phyloP scores from a whole-genome alignment of 2,888 invertebrate species.

The Parnassius smintheus region DNA sequence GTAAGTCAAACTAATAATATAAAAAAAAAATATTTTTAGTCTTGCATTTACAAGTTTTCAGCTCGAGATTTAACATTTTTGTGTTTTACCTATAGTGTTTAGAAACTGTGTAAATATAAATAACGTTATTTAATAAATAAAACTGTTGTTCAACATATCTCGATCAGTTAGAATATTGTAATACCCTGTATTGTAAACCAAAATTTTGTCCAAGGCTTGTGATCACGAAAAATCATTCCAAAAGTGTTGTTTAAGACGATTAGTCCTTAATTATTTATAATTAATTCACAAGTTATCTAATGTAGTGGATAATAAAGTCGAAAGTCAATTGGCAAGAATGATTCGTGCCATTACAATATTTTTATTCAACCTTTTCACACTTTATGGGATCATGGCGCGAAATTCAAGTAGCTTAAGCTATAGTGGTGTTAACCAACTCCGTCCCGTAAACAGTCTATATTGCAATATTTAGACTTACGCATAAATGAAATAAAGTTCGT shows the following conservation, averaged over 20 bases:
- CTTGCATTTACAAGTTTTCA: no score
- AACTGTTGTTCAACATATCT: no score
- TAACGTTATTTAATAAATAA: no score
- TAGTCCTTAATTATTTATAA: slow-evolving; percentile 14
- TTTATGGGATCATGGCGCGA: slow-evolving; percentile 11
- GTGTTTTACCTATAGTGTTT: no score
- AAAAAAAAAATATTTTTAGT: no score
- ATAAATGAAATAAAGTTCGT: no score
- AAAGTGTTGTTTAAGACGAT: slow-evolving; percentile 48
- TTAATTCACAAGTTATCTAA: background rate
- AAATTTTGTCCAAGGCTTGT: slow-evolving; percentile 61
- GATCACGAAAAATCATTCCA: slow-evolving; percentile 68
- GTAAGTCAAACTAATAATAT: no score
- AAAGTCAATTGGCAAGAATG: background rate
- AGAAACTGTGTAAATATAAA: no score
- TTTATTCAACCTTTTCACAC: slow-evolving; percentile 3
- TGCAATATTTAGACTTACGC: no score
- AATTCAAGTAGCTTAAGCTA: slow-evolving; percentile 4
- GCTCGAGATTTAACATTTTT: no score
- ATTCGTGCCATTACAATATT: slow-evolving; percentile 17
- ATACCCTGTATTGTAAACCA: slow-evolving; percentile 17
- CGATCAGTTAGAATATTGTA: background rate
- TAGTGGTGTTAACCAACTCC: slow-evolving; percentile 13
- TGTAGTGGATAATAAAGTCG: slow-evolving; percentile 3
- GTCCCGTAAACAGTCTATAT: slow-evolving; percentile 5